Percentiles rank a stretch among this genome's conserved stretches.
Evolutionary conservation across 92 coral and sea anemone species (phyloP).

Genomic region (Siderastrea siderea): DNA sequence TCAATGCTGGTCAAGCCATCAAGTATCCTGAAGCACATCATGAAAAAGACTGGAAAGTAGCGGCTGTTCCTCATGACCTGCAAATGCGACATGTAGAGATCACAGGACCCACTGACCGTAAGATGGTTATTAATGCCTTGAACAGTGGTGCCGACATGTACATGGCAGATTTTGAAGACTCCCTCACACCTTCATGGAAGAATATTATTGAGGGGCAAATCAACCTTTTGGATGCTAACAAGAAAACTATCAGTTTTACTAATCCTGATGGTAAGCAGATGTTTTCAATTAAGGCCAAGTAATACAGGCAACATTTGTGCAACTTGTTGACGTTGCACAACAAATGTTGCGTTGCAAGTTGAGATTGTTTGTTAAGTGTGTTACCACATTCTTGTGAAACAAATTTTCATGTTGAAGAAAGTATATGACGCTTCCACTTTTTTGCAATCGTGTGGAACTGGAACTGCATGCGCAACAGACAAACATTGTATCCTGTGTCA

Average conservation of each 20-base stretch:
- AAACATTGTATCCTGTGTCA: too few species aligned
- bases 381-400: too few species aligned
- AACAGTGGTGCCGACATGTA: constrained; percentile 99
- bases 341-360: too few species aligned
- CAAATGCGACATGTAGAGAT: constrained; percentile 98
- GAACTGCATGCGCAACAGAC: too few species aligned
- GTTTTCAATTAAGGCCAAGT: not conserved
- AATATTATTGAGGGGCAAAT: constrained; percentile 95
- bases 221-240: constrained; percentile 92
- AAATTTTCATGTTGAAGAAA: too few species aligned
- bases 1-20: constrained; percentile 82
- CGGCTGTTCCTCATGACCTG: constrained; percentile 93
- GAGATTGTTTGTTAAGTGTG: too few species aligned
- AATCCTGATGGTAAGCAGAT: constrained; percentile 89
- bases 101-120: constrained; percentile 97
- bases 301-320: too few species aligned
- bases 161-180: constrained; percentile 99
- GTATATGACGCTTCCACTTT: too few species aligned
- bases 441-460: too few species aligned
- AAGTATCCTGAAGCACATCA: constrained; percentile 87
- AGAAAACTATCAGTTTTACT: constrained; percentile 80
- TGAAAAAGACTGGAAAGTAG: constrained; percentile 93
- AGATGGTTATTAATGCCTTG: constrained; percentile 98
- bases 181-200: constrained; percentile 95
- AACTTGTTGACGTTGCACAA: too few species aligned